These are phyloP conservation scores for Ceratina calcarata DNA, from an alignment of 1,140 invertebrate species.

Conservation along the genomic window DNA sequence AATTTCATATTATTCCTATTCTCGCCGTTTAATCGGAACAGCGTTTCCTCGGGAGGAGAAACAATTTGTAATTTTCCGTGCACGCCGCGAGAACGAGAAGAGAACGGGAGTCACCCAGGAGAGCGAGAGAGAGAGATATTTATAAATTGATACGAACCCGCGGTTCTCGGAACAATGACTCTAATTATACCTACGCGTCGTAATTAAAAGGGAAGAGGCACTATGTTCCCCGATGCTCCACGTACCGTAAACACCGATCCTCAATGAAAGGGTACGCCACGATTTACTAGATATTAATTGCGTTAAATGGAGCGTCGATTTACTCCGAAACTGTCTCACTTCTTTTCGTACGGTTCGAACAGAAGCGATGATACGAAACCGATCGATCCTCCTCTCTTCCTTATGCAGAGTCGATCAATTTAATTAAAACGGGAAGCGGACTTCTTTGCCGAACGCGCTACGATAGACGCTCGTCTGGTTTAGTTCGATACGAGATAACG, in stretches of 20 bases:
- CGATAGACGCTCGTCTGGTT: background rate
- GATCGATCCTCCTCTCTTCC: background rate
- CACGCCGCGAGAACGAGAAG: background rate
- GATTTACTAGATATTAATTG: too few species aligned
- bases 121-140: conserved; percentile 18
- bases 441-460: background rate
- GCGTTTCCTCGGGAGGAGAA: background rate
- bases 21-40: too few species aligned
- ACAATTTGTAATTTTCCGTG: conserved; percentile 28
- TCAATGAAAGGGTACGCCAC: too few species aligned
- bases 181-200: conserved; percentile 43
- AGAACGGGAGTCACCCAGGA: background rate
- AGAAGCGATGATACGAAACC: too few species aligned
- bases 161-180: conserved; percentile 39
- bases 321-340: background rate
- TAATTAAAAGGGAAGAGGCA: conserved; percentile 52
- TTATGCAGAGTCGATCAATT: background rate
- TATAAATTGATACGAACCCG: conserved; percentile 36
- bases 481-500: too few species aligned
- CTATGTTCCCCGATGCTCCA: too few species aligned
- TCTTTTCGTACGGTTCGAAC: background rate
- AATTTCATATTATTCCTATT: too few species aligned
- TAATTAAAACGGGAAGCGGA: background rate
- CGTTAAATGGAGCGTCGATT: background rate
- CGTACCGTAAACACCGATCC: too few species aligned